phyloP scores from a whole-genome alignment of 2,797 vertebrate genomes.

The Poecilia wingei region DNA sequence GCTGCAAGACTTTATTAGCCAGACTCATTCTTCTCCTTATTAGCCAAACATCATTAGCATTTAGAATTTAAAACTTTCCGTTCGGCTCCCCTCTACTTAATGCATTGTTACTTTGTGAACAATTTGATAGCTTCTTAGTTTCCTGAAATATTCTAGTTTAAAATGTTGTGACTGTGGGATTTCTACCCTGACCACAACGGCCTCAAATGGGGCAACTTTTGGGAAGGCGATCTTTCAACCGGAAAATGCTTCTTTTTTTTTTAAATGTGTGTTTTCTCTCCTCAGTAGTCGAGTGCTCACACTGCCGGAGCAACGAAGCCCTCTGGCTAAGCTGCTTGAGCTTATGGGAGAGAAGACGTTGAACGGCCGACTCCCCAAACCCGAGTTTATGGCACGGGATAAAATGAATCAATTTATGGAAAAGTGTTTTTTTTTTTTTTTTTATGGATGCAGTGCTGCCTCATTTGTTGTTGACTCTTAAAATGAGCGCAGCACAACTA shows the following conservation, averaged over 20 bases:
- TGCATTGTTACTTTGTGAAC: not conserved
- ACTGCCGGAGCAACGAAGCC: not conserved
- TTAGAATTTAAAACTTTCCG: not conserved
- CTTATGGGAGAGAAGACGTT: no score
- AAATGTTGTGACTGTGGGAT: no score
- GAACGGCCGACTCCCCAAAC: no score
- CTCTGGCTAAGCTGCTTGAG: no score
- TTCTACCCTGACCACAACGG: not conserved
- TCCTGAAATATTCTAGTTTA: not conserved
- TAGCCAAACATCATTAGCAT: not conserved
- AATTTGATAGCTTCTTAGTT: not conserved
- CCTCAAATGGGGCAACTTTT: not conserved
- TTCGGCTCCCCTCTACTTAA: not conserved
- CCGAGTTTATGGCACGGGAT: no score
- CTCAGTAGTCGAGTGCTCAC: not conserved
- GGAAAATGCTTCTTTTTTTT: not conserved
- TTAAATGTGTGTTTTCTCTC: not conserved
- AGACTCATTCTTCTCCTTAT: not conserved
- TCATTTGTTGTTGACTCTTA: no score
- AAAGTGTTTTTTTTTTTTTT: no score
- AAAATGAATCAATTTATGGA: no score
- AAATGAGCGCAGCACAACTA: not conserved
- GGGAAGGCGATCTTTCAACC: not conserved
- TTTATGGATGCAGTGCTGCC: no score
- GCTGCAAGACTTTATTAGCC: not conserved